Percentiles rank a stretch among this genome's conserved stretches.
Evolutionary conservation across 2,113 vertebrate species (phyloP).

Genomic region (Microcebus griseorufus): DNA sequence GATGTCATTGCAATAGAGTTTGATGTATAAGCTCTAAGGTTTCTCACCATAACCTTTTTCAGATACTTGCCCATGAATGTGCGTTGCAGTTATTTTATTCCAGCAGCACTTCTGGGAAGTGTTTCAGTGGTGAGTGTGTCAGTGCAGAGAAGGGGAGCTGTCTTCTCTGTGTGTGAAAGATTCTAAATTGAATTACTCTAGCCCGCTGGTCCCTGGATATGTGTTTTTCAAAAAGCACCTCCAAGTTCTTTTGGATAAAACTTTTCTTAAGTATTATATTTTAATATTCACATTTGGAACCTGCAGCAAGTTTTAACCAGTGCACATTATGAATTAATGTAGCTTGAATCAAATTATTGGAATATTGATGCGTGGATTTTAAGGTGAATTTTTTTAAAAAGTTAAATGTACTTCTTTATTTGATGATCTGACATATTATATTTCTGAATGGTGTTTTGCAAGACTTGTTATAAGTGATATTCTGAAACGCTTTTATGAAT

Average conservation of each 20-base stretch:
- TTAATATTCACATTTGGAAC: constrained; percentile 39
- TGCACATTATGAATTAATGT: not conserved
- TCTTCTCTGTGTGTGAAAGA: not conserved
- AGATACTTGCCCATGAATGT: not conserved
- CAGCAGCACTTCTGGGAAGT: not conserved
- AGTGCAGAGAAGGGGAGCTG: not conserved
- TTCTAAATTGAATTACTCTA: constrained; percentile 43
- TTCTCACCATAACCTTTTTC: not conserved
- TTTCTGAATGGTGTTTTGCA: constrained; percentile 30
- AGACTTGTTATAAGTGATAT: not conserved
- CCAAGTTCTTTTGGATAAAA: constrained; percentile 35
- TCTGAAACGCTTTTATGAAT: not conserved
- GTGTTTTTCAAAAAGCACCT: constrained; percentile 43
- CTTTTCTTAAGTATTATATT: not conserved
- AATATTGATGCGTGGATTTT: not conserved
- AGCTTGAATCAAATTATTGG: not conserved
- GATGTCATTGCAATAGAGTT: not conserved
- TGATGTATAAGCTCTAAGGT: constrained; percentile 14
- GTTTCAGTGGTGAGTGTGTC: not conserved
- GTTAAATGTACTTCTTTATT: not conserved
- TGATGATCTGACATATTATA: not conserved
- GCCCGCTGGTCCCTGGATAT: not conserved
- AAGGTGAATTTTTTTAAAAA: not conserved
- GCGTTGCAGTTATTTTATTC: not conserved
- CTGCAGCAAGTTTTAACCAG: not conserved